Conservation (phyloP, 2,113 vertebrate species). For the Fulica atra region DNA sequence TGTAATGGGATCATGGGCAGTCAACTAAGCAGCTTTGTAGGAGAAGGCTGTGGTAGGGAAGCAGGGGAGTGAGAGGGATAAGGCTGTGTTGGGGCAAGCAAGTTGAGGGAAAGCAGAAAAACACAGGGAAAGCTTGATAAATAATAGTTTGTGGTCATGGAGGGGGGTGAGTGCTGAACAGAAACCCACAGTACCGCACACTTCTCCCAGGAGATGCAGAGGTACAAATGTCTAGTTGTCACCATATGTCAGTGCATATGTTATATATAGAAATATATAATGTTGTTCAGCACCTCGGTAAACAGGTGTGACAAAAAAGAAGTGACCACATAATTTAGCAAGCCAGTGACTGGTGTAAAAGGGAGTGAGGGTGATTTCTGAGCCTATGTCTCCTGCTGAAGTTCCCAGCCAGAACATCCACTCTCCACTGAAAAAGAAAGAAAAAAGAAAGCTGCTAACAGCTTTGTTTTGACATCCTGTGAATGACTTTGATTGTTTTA, state of each 20-base stretch:
- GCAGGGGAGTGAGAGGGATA: not conserved
- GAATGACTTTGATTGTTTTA: not conserved
- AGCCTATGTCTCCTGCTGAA: not conserved
- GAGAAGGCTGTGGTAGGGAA: not conserved
- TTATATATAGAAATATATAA: not conserved
- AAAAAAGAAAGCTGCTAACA: not conserved
- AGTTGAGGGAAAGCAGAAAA: not conserved
- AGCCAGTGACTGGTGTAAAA: not conserved
- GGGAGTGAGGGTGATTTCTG: not conserved
- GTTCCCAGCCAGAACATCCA: not conserved
- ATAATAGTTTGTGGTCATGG: not conserved
- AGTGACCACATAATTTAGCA: not conserved
- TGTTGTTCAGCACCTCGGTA: not conserved
- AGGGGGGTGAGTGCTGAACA: not conserved
- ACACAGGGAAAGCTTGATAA: not conserved
- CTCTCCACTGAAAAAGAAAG: not conserved
- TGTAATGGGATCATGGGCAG: not conserved
- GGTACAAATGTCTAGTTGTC: not conserved
- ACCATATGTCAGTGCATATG: accelerated
- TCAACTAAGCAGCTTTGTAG: not conserved
- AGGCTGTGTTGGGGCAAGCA: not conserved
- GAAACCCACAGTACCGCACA: not conserved
- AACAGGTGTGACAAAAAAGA: not conserved
- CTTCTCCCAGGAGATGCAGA: not conserved
- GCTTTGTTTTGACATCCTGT: not conserved